These are phyloP conservation scores for Falco columbarius DNA, from an alignment of 2,797 vertebrate species.

Conservation along the genomic window DNA sequence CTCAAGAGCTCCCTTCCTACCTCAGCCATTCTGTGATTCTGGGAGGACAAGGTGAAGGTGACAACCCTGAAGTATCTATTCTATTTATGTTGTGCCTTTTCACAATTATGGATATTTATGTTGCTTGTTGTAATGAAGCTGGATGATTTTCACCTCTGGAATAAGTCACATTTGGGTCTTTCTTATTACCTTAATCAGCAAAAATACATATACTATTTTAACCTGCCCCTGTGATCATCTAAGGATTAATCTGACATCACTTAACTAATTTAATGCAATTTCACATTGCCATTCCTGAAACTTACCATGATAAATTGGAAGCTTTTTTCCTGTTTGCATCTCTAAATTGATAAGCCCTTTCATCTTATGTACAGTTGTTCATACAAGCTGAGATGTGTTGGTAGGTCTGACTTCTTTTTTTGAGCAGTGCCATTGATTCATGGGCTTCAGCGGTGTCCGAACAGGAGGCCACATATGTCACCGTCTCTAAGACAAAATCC, in stretches of 20 bases:
- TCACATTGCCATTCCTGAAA: conserved; percentile 45
- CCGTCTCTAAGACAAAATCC: not conserved
- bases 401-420: not conserved
- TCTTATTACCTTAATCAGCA: conserved; percentile 57
- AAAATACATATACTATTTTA: conserved; percentile 57
- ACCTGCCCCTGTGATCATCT: conserved; percentile 59
- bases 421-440: not conserved
- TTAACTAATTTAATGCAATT: conserved; percentile 60
- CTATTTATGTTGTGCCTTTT: not conserved
- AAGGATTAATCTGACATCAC: conserved; percentile 49
- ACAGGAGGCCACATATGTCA: not conserved
- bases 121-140: conserved; percentile 4
- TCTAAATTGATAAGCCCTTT: conserved; percentile 59
- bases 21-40: not conserved
- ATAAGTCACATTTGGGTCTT: conserved; percentile 10
- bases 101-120: not conserved
- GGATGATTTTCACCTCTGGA: conserved; percentile 9
- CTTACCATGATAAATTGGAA: conserved; percentile 57
- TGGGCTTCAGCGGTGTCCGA: not conserved
- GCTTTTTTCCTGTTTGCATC: conserved; percentile 55
- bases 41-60: not conserved
- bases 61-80: not conserved
- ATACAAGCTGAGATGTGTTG: conserved; percentile 16
- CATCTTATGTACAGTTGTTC: conserved; percentile 46
- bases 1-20: not conserved